Conservation (phyloP, 2,113 vertebrate genomes). For the Chloropsis hardwickii region DNA sequence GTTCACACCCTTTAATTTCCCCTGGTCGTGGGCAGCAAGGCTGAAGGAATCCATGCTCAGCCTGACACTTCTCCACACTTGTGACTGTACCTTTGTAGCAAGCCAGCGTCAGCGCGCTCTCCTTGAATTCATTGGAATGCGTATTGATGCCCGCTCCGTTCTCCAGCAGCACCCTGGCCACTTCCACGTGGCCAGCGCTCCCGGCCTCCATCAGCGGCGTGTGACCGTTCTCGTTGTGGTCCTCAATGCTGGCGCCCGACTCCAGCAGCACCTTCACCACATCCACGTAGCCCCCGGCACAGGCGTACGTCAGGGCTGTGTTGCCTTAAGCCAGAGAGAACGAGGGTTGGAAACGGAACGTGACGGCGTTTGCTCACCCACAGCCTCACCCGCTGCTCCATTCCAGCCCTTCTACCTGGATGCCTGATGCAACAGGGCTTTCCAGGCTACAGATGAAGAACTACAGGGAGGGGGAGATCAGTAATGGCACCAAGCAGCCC, state of each 20-base stretch:
- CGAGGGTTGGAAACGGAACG: neutral
- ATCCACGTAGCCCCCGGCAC: slow-evolving; percentile 96
- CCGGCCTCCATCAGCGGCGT: slow-evolving; percentile 98
- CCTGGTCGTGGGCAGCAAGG: accelerated
- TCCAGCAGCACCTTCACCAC: slow-evolving; percentile 97
- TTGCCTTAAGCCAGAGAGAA: slow-evolving; percentile 79
- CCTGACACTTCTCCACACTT: accelerated
- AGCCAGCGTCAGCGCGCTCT: slow-evolving; percentile 96
- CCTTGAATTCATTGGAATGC: slow-evolving; percentile 99
- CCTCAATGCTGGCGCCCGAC: slow-evolving; percentile 96
- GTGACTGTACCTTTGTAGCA: slow-evolving; percentile 90
- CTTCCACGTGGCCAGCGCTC: slow-evolving; percentile 95
- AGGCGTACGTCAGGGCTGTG: slow-evolving; percentile 96
- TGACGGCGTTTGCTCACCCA: accelerated
- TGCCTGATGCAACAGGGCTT: accelerated
- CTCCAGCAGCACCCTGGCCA: slow-evolving; percentile 93
- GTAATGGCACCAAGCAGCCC: neutral
- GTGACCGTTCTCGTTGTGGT: slow-evolving; percentile 99
- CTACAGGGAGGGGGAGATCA: neutral
- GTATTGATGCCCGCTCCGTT: slow-evolving; percentile 98
- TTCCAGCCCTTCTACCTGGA: neutral
- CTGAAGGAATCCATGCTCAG: accelerated
- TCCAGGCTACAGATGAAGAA: neutral
- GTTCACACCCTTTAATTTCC: accelerated
- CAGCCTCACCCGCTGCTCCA: neutral